Percentiles rank a stretch among this genome's conserved stretches.
phyloP scores from a whole-genome alignment of 2,888 invertebrate species.

The Metopia argyrocephala region DNA sequence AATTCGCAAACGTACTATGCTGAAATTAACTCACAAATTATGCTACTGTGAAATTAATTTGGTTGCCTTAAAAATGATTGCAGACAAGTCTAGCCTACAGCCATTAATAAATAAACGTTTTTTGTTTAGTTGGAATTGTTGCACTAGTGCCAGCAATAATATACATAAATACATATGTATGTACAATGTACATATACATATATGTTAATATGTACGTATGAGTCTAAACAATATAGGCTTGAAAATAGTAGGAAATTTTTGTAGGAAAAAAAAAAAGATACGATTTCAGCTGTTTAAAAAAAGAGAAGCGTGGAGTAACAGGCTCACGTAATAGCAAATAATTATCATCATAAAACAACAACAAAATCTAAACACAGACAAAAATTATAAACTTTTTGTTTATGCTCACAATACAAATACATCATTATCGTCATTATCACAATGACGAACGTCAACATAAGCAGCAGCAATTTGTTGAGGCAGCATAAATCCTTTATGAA shows the following conservation, averaged over 20 bases:
- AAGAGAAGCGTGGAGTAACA: slow-evolving; percentile 18
- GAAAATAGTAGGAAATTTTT: neutral
- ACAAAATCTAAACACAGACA: slow-evolving; percentile 3
- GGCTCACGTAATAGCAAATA: slow-evolving; percentile 48
- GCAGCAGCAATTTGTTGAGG: neutral
- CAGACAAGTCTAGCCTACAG: neutral
- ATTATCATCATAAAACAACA: slow-evolving; percentile 6
- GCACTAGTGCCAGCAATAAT: too few species aligned
- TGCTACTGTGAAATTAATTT: too few species aligned
- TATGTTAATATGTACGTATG: neutral
- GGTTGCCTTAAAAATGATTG: neutral
- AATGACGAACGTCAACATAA: neutral
- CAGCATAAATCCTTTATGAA: neutral
- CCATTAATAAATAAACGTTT: neutral
- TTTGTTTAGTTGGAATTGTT: too few species aligned
- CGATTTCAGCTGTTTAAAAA: neutral
- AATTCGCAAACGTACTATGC: too few species aligned
- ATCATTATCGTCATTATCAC: slow-evolving; percentile 24
- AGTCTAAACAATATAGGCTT: slow-evolving; percentile 28
- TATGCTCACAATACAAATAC: slow-evolving; percentile 33
- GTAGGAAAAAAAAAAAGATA: slow-evolving; percentile 25
- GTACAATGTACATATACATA: too few species aligned
- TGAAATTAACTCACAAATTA: too few species aligned
- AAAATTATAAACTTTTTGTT: slow-evolving; percentile 51
- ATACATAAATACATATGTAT: too few species aligned